A percentile compares a stretch with the other conserved stretches of the same genome.
These are phyloP conservation scores for Willisornis vidua DNA, from an alignment of 2,113 vertebrate genomes.

Conservation along the genomic window DNA sequence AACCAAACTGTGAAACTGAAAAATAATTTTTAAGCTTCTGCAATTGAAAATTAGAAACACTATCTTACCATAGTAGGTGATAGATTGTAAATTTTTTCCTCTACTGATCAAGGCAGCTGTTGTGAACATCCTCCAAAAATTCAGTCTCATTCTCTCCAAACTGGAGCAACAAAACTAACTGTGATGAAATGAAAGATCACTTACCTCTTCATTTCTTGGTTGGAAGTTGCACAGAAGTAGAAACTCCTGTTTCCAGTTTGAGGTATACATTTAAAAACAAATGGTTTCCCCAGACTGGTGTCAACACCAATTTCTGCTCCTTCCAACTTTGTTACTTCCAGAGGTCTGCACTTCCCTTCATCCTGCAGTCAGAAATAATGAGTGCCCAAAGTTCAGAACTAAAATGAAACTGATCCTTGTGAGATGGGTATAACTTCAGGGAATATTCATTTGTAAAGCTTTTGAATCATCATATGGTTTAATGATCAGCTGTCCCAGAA, in stretches of 20 bases:
- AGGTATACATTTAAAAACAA: slow-evolving; percentile 88
- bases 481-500: not conserved
- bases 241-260: slow-evolving; percentile 78
- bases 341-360: slow-evolving; percentile 82
- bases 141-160: not conserved
- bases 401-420: not conserved
- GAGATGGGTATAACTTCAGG: not conserved
- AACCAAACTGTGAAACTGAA: not conserved
- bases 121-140: not conserved
- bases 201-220: slow-evolving; percentile 93
- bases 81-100: not conserved
- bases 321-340: slow-evolving; percentile 83
- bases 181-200: not conserved
- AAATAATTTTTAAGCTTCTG: not conserved
- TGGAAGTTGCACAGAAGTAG: slow-evolving; percentile 87
- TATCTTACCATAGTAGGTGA: not conserved
- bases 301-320: slow-evolving; percentile 85
- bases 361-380: slow-evolving; percentile 75
- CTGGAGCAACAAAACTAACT: not conserved
- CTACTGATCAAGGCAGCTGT: not conserved
- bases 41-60: not conserved
- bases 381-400: not conserved
- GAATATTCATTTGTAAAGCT: not conserved
- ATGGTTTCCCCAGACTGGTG: slow-evolving; percentile 85
- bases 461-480: not conserved